Base-by-base conservation (phyloP, 2,888 invertebrate genomes). In the Diarsia mendica region DNA sequence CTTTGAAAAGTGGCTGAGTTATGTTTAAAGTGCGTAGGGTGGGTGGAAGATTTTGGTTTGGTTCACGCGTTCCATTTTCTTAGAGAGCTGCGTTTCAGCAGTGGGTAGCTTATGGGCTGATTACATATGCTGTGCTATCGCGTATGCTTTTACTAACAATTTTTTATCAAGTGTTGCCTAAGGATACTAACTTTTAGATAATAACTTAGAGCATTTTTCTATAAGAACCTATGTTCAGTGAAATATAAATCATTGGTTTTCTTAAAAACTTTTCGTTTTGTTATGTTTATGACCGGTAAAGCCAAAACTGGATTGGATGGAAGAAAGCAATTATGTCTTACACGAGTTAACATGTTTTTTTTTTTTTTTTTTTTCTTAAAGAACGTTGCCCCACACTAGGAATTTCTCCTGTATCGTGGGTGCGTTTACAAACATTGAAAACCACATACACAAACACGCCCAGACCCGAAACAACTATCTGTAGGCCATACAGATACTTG, bases 1-100 rank as follows among this genome's bases (percentile, higher is more conserved):
- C 63, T 71, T 75, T 60, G 49, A 23, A 61, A 74, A 79, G 71
- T 75, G 68, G 23, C 11, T 48, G 51, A 49, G 61, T 85, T 61
- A 66, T 53, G 58, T 68, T 63, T 13, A 6, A 33, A 60, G 33
- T 60, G 28, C n/a, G 46, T 70, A 39, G 83, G 51, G 46, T n/a
- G 48, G 2, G 53, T 46, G 23, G 0, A 46, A 51, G 53, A 76
- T 6, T 58, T 76, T 18, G 33, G 44, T 75, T 49, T 9, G 33
- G 28, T 13, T 33, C 9, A 60, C 33, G 18, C 18, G 3, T 33
- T 33, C 10, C 10, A 4, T 23, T 23, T 23, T 58, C 28, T 18
- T 28, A 58, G 6, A 15, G 8, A 28, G 18, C 8, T 58, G 15
- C 33, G 18, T 60, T 9, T 0, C 18, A 18, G 18, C 60, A 33